Evolutionary conservation across 1,140 invertebrate genomes (phyloP).

Genomic region (Zaprionus vittiger): DNA sequence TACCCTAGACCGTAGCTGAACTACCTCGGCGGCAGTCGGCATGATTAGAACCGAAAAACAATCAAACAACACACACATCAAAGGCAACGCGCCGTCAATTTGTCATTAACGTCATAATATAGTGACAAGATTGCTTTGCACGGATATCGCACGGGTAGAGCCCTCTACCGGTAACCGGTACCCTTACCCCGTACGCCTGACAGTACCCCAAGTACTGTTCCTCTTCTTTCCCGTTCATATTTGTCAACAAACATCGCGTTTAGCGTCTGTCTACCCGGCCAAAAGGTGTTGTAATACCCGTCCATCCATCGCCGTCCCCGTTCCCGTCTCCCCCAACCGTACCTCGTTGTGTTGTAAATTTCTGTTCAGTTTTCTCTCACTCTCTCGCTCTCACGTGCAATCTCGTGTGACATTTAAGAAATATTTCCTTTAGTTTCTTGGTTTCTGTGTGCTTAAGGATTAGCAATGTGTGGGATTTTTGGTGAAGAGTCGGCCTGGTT

Average conservation of each 20-base stretch:
- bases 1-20: constrained; percentile 27
- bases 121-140: constrained; percentile 83
- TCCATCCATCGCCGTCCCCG: constrained; percentile 19
- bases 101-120: constrained; percentile 82
- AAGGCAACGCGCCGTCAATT: constrained; percentile 74
- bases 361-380: constrained; percentile 44
- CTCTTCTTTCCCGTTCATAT: constrained; percentile 30
- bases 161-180: constrained; percentile 4
- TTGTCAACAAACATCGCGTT: constrained; percentile 78
- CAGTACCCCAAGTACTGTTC: neutral
- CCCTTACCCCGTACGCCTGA: neutral
- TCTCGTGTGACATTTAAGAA: constrained; percentile 67
- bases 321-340: neutral
- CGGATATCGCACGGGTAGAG: constrained; percentile 60
- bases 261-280: constrained; percentile 58
- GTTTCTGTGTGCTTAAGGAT: constrained; percentile 58
- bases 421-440: constrained; percentile 39
- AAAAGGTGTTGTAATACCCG: constrained; percentile 73
- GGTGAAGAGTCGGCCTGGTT: constrained; percentile 45
- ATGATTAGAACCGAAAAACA: constrained; percentile 81
- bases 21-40: constrained; percentile 77
- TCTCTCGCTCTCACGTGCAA: constrained; percentile 18
- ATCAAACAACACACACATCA: constrained; percentile 81
- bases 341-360: constrained; percentile 65
- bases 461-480: constrained; percentile 77